Evolutionary conservation across 1,140 invertebrate genomes (phyloP).

Genomic region (Sarcophaga peregrina): DNA sequence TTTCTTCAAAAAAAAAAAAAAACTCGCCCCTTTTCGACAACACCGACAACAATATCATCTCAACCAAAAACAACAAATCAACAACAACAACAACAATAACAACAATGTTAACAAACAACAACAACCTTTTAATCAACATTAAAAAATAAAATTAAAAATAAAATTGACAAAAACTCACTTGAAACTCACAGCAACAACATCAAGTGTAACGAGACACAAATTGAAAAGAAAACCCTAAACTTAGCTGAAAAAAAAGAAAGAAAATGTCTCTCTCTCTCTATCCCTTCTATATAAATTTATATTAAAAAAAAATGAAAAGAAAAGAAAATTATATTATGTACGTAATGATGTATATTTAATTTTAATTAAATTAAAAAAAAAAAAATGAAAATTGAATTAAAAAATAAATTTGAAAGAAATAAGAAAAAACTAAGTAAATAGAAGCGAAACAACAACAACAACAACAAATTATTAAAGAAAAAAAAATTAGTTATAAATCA

Average conservation of each 20-base stretch:
- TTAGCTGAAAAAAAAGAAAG: conserved; percentile 23
- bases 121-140: background rate
- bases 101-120: conserved; percentile 34
- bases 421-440: background rate
- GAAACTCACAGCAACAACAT: too few relatives aligned
- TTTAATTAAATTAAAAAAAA: too few relatives aligned
- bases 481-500: background rate
- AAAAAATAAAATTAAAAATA: too few relatives aligned
- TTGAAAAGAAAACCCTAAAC: conserved; percentile 15
- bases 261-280: too few relatives aligned
- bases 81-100: conserved; percentile 25
- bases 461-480: conserved; percentile 9
- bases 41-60: too few relatives aligned
- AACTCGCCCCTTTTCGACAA: conserved; percentile 12
- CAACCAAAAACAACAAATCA: conserved; percentile 34
- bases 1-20: conserved; percentile 9
- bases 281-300: background rate
- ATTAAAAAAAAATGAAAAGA: background rate
- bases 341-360: too few relatives aligned
- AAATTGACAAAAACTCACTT: too few relatives aligned
- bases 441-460: background rate
- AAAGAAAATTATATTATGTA: background rate
- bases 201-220: background rate
- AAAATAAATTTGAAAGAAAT: too few relatives aligned
- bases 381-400: too few relatives aligned